Conservation (phyloP, 2,797 vertebrate species). For the Amblyopsis hoosieri region DNA sequence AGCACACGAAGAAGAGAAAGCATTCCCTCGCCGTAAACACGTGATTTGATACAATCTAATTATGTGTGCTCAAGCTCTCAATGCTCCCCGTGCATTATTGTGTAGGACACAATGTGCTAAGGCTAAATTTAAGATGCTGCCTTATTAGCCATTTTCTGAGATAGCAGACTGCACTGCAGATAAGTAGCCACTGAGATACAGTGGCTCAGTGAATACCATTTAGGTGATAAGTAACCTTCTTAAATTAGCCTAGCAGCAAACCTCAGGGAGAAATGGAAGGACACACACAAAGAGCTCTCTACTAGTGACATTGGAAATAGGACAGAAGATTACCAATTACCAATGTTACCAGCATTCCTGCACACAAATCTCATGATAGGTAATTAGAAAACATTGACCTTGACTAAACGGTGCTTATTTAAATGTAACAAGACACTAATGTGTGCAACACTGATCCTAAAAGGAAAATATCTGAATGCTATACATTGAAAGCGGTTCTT, state of each 20-base stretch:
- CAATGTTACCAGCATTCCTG: no score
- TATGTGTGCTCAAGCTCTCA: constrained; percentile 21
- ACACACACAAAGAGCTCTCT: constrained; percentile 3
- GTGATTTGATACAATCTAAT: constrained; percentile 29
- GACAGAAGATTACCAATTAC: constrained; percentile 26
- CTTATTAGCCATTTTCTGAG: constrained; percentile 16
- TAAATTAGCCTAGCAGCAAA: constrained; percentile 62
- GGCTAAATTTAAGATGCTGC: constrained; percentile 32
- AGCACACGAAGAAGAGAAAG: constrained; percentile 26
- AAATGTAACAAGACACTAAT: no score
- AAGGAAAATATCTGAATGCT: no score
- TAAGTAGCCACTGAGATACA: constrained; percentile 46
- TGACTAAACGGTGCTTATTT: no score
- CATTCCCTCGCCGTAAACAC: constrained; percentile 39
- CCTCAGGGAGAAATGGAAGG: constrained; percentile 29
- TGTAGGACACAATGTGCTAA: neutral
- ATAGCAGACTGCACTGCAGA: constrained; percentile 43
- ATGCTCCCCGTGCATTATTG: neutral
- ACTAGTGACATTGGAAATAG: constrained; percentile 7
- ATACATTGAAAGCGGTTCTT: no score
- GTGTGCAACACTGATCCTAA: no score
- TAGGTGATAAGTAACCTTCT: constrained; percentile 65
- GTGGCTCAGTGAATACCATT: constrained; percentile 53
- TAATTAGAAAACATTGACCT: no score
- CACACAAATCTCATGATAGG: no score